Evolutionary conservation across 2,113 vertebrate genomes (phyloP), one percentile per base, ranked within the genome.

Genomic region (Peromyscus polionotus): DNA sequence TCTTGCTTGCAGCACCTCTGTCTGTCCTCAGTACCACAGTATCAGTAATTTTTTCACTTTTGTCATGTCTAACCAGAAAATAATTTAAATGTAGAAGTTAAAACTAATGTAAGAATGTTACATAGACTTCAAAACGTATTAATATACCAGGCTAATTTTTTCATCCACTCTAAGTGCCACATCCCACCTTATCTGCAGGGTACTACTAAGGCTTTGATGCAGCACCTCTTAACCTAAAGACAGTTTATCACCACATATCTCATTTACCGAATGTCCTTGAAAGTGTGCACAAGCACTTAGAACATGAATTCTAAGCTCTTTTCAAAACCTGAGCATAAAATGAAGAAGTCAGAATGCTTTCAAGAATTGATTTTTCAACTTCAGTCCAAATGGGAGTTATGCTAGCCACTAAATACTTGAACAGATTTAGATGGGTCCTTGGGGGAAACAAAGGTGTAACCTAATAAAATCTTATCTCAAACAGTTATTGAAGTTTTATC

Each of bases 391-490:
- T 86, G 22, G 36, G 87, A 83, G 36, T 28, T 28, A 17, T 51
- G 33, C 2, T 39, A 61, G 26, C 17, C 26, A 67, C 67, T 67
- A 87, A 79, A 48, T 79, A 26, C 57, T 26, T 88, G 39, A 51
- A 11, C 3, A 0, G 20, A 73, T 28, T 39, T 45, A 54, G n/a
- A 33, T 51, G 5, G 1, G 86, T 2, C 48, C 26, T 0, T 6
- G 51, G 45, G 24, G 45, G 6, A 86, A 85, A 65, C 2, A 51
- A 86, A 19, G 76, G 4, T 61, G 3, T 28, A 7, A 45, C 31
- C 28, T 67, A 45, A 42, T 51, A 45, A 19, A 87, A n/a, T 45
- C 31, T 36, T 9, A 3, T 77, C 36, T 73, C n/a, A 10, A n/a
- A 26, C 1, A 79, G 89, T 61, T 81, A n/a, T 42, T 0, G n/a